A percentile compares a stretch with the other conserved stretches of the same genome.
phyloP scores from a whole-genome alignment of 2,797 vertebrate genomes.

The Sphaeramia orbicularis region DNA sequence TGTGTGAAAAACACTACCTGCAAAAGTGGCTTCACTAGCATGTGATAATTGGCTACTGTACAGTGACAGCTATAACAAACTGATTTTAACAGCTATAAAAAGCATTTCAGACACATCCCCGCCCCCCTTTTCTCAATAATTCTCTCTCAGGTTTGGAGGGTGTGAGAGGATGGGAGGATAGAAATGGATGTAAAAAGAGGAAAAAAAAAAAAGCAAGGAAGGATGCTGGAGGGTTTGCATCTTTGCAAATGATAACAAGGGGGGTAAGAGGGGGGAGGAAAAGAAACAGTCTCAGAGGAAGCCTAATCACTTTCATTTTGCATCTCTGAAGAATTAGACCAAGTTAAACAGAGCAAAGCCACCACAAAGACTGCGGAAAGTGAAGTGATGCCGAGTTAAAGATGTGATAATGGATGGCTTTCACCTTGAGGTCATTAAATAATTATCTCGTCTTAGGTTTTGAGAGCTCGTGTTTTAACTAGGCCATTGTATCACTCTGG shows the following conservation, averaged over 20 bases:
- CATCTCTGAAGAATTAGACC: constrained; percentile 67
- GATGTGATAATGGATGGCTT: constrained; percentile 65
- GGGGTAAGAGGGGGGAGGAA: not conserved
- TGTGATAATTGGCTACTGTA: constrained; percentile 36
- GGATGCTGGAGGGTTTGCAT: constrained; percentile 30
- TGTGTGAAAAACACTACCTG: not conserved
- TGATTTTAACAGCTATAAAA: constrained; percentile 35
- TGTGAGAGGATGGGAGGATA: constrained; percentile 2
- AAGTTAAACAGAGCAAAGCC: constrained; percentile 69
- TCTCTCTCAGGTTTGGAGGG: constrained; percentile 18
- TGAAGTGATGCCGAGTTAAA: constrained; percentile 34
- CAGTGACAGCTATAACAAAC: constrained; percentile 19
- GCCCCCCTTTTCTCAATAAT: constrained; percentile 22
- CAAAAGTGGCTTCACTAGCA: not conserved
- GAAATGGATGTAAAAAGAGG: constrained; percentile 13
- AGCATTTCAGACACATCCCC: not conserved
- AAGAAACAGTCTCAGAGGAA: constrained; percentile 40
- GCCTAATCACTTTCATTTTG: constrained; percentile 65
- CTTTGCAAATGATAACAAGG: constrained; percentile 27
- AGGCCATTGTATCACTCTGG: constrained; percentile 29
- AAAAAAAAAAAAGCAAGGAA: constrained; percentile 10
- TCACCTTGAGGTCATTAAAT: constrained; percentile 75
- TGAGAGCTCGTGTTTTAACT: constrained; percentile 62
- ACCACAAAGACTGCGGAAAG: constrained; percentile 22
- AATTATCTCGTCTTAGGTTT: constrained; percentile 69